Base-by-base conservation (phyloP, 2,113 vertebrate genomes). In the Elgaria multicarinata region DNA sequence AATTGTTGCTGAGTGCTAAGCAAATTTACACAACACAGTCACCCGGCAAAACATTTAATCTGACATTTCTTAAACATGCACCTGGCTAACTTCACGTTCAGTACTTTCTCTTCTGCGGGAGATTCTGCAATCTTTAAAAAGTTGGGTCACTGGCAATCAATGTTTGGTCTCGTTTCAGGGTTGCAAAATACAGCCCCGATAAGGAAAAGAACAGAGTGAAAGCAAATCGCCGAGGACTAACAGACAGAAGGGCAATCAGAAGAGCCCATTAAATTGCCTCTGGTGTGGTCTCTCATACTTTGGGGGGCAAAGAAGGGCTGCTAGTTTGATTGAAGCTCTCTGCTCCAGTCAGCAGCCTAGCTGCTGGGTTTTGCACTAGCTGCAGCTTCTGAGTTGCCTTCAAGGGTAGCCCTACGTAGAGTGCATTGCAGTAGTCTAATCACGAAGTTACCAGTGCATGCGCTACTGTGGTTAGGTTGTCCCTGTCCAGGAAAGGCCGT, bases 151-250 rank as follows among this genome's bases (percentile, higher is more conserved):
- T 5, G 64, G 0, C 1, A 83, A 39, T 75, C 69, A 9, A 42
- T 86, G 84, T 12, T 94, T 78, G 91, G 74, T 90, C 90, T 90
- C 36, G 31, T 67, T 83, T 44, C 84, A 83, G 86, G 92, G 74
- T 72, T 0, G 0, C 20, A 5, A 88, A 93, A 50, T 33, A 53
- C 80, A 0, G 0, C 0, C 0, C 12, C 0, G 87, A 80, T 87
- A 62, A 89, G 42, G 72, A 90, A 76, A 71, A 93, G 80, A 31
- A 1, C 4, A 72, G 69, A 0, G 3, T 83, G 83, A 62, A 90
- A 46, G 46, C 5, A 69, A 83, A 62, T 26, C 1, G 2, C 71
- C 31, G 3, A 42, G 36, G 53, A n/a, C 36, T 46, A 33, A 75
- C 13, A 0, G 0, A 89, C 42, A 3, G 53, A 39, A 1, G 5